Evolutionary conservation across 2,797 vertebrate genomes (phyloP).

Genomic region (Lophotriccus pileatus): DNA sequence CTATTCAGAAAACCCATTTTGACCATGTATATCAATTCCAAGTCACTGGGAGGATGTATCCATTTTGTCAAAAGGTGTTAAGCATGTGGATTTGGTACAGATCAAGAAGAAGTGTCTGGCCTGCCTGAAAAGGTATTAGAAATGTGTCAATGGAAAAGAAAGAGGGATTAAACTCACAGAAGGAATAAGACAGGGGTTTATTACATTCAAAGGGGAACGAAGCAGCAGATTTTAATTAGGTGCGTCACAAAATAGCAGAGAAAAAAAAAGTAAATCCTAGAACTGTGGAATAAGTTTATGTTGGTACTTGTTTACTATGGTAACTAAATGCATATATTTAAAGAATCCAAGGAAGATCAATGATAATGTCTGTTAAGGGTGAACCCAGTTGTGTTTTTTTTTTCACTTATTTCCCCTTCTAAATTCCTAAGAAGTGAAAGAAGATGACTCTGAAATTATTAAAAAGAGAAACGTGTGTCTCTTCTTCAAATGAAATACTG

Average conservation of each 20-base stretch:
- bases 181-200: conserved; percentile 24
- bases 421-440: background rate
- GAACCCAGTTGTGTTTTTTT: background rate
- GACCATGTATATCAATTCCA: conserved; percentile 63
- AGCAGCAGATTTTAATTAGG: conserved; percentile 62
- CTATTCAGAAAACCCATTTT: conserved; percentile 57
- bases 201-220: conserved; percentile 10
- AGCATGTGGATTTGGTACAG: background rate
- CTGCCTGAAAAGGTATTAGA: conserved; percentile 53
- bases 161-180: conserved; percentile 51
- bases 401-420: background rate
- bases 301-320: conserved; percentile 10
- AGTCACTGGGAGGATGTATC: conserved; percentile 35
- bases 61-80: conserved; percentile 55
- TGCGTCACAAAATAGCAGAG: conserved; percentile 52
- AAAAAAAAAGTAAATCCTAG: conserved; percentile 3
- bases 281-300: conserved; percentile 10
- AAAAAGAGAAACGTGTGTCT: background rate
- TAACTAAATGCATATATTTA: background rate
- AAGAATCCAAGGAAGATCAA: background rate
- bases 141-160: conserved; percentile 52
- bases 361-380: background rate
- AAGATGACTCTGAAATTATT: background rate
- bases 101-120: background rate
- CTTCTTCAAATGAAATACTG: background rate